Percentiles rank a stretch among this genome's conserved stretches.
Conservation (phyloP, 2,797 vertebrate species). For the Aselliscus stoliczkanus region DNA sequence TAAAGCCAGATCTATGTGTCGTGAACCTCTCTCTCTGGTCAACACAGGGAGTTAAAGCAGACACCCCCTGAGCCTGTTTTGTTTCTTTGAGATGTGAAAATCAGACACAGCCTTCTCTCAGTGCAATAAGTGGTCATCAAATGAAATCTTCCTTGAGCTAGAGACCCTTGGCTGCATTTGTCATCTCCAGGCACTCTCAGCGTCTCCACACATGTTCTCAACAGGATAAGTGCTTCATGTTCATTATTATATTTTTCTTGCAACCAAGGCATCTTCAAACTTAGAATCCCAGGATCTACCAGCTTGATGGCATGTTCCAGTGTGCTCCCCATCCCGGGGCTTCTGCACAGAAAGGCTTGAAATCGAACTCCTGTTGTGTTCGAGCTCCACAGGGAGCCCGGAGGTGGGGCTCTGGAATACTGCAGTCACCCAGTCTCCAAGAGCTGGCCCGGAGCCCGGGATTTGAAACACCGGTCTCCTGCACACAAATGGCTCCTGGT, state of each 20-base stretch:
- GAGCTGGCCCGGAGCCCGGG: slow-evolving; percentile 25
- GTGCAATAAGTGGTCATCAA: background rate
- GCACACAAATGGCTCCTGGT: slow-evolving; percentile 50
- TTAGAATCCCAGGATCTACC: background rate
- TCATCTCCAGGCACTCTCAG: background rate
- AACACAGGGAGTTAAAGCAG: background rate
- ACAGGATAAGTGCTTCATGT: background rate
- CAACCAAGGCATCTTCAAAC: background rate
- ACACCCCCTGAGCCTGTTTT: background rate
- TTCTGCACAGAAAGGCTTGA: background rate
- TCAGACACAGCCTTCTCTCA: background rate
- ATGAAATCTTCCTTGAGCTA: background rate
- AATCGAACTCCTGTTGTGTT: background rate
- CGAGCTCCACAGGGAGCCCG: background rate
- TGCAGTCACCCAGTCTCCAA: slow-evolving; percentile 36
- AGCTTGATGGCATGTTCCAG: background rate
- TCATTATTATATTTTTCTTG: background rate
- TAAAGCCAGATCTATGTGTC: background rate
- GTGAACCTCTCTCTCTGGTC: background rate
- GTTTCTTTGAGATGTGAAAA: background rate
- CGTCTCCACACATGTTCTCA: background rate
- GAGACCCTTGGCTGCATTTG: background rate
- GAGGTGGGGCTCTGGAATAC: background rate
- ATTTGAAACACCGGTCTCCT: slow-evolving; percentile 47
- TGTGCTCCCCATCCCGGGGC: background rate